Conservation (phyloP, 2,888 invertebrate species). For the Leucoma salicis region DNA sequence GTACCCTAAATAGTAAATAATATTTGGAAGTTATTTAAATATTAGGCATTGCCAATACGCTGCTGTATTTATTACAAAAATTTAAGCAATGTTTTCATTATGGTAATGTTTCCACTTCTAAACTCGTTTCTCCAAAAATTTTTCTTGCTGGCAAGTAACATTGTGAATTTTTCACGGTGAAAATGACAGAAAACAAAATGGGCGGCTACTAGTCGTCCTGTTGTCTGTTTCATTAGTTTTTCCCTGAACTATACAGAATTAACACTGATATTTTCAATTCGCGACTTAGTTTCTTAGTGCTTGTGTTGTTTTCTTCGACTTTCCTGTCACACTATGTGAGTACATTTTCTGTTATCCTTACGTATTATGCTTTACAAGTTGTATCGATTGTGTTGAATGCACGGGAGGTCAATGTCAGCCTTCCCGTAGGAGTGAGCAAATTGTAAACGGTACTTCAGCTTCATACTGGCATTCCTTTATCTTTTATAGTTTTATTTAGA, state of each 20-base stretch:
- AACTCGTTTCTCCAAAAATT: not conserved
- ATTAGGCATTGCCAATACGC: too few relatives aligned
- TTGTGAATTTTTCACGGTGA: too few relatives aligned
- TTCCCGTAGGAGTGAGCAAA: conserved; percentile 32
- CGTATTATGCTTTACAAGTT: conserved; percentile 38
- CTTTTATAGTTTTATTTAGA: not conserved
- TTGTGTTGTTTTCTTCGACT: conserved; percentile 46
- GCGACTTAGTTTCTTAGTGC: conserved; percentile 40
- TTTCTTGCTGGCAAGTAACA: conserved; percentile 30
- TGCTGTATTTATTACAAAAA: too few relatives aligned
- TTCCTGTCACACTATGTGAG: conserved; percentile 54
- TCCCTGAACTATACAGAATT: conserved; percentile 46
- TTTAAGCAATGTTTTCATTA: too few relatives aligned
- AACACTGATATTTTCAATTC: conserved; percentile 32
- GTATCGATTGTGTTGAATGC: conserved; percentile 66
- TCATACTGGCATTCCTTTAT: conserved; percentile 18
- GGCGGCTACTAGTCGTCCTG: conserved; percentile 50
- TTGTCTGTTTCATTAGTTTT: conserved; percentile 43
- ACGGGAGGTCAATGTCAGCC: conserved; percentile 74
- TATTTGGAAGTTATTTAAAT: too few relatives aligned
- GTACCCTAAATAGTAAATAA: too few relatives aligned
- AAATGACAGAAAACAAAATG: conserved; percentile 60
- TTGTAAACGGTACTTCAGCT: too few relatives aligned
- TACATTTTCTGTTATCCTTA: conserved; percentile 41
- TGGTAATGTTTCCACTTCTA: too few relatives aligned